Evolutionary conservation across 2,113 vertebrate genomes (phyloP).

Genomic region (Motacilla tschutschensis): DNA sequence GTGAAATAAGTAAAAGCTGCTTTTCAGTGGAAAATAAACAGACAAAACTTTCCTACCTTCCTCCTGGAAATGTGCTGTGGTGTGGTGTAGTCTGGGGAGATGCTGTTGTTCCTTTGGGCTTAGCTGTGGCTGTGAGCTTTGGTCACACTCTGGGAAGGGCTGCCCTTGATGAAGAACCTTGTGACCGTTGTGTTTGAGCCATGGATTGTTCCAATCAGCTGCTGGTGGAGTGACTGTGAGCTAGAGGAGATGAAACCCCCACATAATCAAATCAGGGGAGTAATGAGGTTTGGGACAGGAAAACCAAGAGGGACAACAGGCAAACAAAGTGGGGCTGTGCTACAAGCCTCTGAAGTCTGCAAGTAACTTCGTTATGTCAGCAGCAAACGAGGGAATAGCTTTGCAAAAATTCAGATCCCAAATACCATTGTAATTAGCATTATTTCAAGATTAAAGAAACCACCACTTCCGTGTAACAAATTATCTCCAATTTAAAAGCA

Average conservation of each 20-base stretch:
- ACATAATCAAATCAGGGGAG: neutral
- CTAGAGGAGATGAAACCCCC: constrained; percentile 8
- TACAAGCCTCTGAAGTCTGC: constrained; percentile 17
- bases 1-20: neutral
- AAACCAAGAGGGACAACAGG: neutral
- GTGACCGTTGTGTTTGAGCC: neutral
- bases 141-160: neutral
- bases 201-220: neutral
- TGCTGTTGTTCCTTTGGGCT: neutral
- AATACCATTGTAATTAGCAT: constrained; percentile 77
- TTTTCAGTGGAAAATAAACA: neutral
- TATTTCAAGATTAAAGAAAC: constrained; percentile 81
- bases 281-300: constrained; percentile 21
- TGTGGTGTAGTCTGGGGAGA: neutral
- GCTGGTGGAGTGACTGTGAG: neutral
- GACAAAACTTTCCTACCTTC: neutral
- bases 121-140: neutral
- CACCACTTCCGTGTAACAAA: constrained; percentile 78
- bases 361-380: constrained; percentile 56
- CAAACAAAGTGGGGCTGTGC: neutral
- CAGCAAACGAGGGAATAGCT: constrained; percentile 66
- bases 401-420: constrained; percentile 65
- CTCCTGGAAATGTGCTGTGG: neutral
- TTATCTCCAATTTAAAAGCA: constrained; percentile 79
- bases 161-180: neutral